Conservation (phyloP, 2,113 vertebrate species). For the Pangasianodon gigas region DNA sequence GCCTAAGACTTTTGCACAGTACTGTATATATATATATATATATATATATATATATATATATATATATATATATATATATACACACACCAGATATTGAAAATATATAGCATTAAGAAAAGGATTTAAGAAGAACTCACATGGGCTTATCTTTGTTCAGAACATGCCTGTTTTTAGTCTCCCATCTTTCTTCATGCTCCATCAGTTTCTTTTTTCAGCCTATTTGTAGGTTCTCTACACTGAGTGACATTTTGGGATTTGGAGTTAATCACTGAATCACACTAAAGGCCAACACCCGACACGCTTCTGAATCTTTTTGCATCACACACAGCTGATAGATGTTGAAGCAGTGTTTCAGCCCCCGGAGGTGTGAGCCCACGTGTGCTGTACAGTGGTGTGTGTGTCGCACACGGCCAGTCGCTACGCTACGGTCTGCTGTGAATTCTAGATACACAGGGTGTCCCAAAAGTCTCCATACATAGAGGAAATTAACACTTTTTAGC, state of each 20-base stretch:
- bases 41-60: too few species aligned
- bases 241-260: not conserved
- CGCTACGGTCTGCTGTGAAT: not conserved
- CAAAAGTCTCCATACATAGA: too few species aligned
- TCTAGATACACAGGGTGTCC: not conserved
- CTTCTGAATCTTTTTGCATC: not conserved
- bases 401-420: not conserved
- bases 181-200: not conserved
- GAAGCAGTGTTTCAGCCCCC: not conserved
- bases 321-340: not conserved
- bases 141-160: not conserved
- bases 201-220: not conserved
- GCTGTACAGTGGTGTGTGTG: not conserved
- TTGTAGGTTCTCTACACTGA: not conserved
- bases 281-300: not conserved
- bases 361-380: not conserved
- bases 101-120: not conserved
- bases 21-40: too few species aligned
- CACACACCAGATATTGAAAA: too few species aligned
- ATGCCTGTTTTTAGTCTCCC: not conserved
- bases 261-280: slow-evolving; percentile 8
- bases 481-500: too few species aligned
- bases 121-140: not conserved
- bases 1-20: too few species aligned
- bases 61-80: not conserved